A percentile compares a stretch with the other conserved stretches of the same genome.
phyloP scores from a whole-genome alignment of 2,888 invertebrate genomes.

The Clunio marinus region DNA sequence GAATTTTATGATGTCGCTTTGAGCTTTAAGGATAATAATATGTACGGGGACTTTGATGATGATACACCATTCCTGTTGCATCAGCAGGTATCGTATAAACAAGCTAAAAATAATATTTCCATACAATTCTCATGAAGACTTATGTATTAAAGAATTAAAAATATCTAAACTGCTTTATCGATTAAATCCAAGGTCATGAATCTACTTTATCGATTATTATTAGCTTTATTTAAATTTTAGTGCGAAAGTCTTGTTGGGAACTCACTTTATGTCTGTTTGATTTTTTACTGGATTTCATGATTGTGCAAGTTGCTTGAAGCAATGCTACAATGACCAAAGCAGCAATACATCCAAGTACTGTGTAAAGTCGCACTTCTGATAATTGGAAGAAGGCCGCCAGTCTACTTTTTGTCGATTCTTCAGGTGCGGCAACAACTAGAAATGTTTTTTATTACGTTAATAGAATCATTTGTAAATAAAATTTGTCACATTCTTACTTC shows the following conservation, averaged over 20 bases:
- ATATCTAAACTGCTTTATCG: conserved; percentile 1
- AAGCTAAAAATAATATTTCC: conserved; percentile 33
- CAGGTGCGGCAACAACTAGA: conserved; percentile 46
- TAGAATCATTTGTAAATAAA: too few species aligned
- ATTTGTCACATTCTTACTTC: conserved; percentile 56
- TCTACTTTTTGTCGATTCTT: conserved; percentile 50
- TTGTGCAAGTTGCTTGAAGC: conserved; percentile 78
- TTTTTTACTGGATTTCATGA: conserved; percentile 64
- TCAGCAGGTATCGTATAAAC: conserved; percentile 37
- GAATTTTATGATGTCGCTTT: conserved; percentile 10
- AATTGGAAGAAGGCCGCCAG: conserved; percentile 58
- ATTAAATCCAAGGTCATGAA: background rate
- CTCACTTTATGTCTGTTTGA: conserved; percentile 66
- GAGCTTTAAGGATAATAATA: conserved; percentile 36
- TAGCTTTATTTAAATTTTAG: background rate
- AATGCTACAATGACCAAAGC: conserved; percentile 74
- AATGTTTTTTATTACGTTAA: too few species aligned
- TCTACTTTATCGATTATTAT: conserved; percentile 32
- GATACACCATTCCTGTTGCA: conserved; percentile 27
- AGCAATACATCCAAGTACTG: conserved; percentile 75
- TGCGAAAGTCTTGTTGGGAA: conserved; percentile 13
- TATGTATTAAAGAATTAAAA: background rate
- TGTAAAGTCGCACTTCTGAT: conserved; percentile 71
- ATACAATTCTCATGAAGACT: background rate
- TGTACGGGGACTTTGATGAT: conserved; percentile 29